These are phyloP conservation scores for Campaea margaritaria DNA, from an alignment of 2,888 invertebrate genomes.

Conservation along the genomic window DNA sequence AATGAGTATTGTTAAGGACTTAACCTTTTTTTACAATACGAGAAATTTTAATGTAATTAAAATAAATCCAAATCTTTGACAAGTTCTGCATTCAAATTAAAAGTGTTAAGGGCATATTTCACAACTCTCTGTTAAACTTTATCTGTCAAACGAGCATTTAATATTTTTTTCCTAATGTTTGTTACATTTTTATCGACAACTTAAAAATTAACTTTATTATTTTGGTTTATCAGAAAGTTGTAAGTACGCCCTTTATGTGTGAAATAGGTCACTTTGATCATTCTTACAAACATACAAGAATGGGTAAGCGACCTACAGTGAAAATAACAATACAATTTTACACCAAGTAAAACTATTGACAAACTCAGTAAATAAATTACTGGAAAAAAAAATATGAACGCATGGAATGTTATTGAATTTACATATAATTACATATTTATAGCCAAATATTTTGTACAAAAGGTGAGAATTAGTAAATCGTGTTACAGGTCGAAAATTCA, in stretches of 20 bases:
- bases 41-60: conserved; percentile 14
- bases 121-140: conserved; percentile 17
- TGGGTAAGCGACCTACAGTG: conserved; percentile 48
- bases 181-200: too few species aligned
- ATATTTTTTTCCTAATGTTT: background rate
- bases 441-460: conserved; percentile 7
- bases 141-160: conserved; percentile 4
- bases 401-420: conserved; percentile 37
- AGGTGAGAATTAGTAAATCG: background rate
- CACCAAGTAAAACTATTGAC: conserved; percentile 21
- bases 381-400: conserved; percentile 18
- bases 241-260: conserved; percentile 6
- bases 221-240: conserved; percentile 14
- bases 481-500: background rate
- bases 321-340: conserved; percentile 34
- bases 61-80: conserved; percentile 4
- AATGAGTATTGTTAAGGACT: conserved; percentile 61
- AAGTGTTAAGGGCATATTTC: conserved; percentile 2
- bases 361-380: conserved; percentile 19
- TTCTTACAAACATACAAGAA: conserved; percentile 59
- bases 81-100: conserved; percentile 8
- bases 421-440: conserved; percentile 5
- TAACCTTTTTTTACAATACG: conserved; percentile 35
- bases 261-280: conserved; percentile 32
- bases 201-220: background rate